Evolutionary conservation across 2,113 vertebrate species (phyloP).

Genomic region (Zingel zingel): DNA sequence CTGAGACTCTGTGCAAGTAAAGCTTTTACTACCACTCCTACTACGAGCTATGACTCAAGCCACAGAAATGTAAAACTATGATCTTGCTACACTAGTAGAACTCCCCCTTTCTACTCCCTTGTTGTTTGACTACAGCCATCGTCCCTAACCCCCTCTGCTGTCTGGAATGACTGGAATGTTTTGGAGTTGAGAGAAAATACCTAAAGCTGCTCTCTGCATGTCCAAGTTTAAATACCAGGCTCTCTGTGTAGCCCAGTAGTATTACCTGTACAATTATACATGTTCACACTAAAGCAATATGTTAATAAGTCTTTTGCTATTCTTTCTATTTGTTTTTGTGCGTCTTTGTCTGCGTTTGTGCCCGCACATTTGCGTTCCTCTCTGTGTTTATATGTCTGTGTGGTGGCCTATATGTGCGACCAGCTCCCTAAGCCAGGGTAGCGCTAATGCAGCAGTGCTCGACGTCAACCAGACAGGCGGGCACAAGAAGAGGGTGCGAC

Average conservation of each 20-base stretch:
- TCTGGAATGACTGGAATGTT: constrained; percentile 83
- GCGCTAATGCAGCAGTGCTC: constrained; percentile 91
- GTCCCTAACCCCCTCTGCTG: constrained; percentile 15
- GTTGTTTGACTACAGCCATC: constrained; percentile 63
- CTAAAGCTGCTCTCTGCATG: constrained; percentile 78
- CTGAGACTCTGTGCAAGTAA: constrained; percentile 1
- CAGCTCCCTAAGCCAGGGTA: constrained; percentile 98
- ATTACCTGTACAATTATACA: background rate
- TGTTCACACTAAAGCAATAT: background rate
- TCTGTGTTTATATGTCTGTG: background rate
- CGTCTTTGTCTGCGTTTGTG: background rate
- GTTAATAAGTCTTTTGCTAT: constrained; percentile 2
- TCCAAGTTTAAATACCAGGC: constrained; percentile 38
- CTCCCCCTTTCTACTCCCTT: constrained; percentile 36
- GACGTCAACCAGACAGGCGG: constrained; percentile 95
- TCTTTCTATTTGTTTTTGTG: constrained; percentile 7
- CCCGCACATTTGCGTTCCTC: background rate
- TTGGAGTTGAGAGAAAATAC: constrained; percentile 70
- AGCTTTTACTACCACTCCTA: constrained; percentile 38
- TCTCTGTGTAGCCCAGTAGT: constrained; percentile 27
- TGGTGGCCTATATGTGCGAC: background rate
- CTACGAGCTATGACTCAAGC: constrained; percentile 66
- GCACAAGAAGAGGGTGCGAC: constrained; percentile 97
- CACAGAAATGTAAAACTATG: constrained; percentile 79
- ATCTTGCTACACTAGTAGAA: constrained; percentile 27